A percentile compares a stretch with the other conserved stretches of the same genome.
These are phyloP conservation scores for Drosophila seguyi DNA, from an alignment of 1,140 invertebrate genomes.

Conservation along the genomic window DNA sequence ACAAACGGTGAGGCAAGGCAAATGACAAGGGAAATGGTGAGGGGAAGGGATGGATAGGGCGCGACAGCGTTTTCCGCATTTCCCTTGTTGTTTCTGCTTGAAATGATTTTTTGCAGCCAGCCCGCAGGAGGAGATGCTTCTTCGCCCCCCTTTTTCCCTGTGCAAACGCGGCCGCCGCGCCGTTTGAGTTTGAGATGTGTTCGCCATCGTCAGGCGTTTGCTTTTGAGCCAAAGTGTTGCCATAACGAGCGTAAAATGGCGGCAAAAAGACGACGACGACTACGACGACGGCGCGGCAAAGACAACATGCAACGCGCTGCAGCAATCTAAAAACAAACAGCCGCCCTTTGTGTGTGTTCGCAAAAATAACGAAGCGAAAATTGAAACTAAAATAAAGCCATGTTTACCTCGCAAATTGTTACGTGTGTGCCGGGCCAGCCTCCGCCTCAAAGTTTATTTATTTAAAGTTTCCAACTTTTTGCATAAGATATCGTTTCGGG, in stretches of 20 bases:
- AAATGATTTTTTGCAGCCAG: slow-evolving; percentile 70
- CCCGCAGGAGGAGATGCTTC: slow-evolving; percentile 56
- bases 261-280: slow-evolving; percentile 71
- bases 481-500: slow-evolving; percentile 63
- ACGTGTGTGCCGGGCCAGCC: slow-evolving; percentile 48
- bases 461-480: slow-evolving; percentile 78
- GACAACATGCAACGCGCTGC: slow-evolving; percentile 64
- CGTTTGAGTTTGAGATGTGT: slow-evolving; percentile 73
- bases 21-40: background rate
- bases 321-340: slow-evolving; percentile 75
- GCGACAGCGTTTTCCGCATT: slow-evolving; percentile 78
- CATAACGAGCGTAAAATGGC: slow-evolving; percentile 83
- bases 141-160: slow-evolving; percentile 24
- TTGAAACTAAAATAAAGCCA: slow-evolving; percentile 84
- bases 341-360: slow-evolving; percentile 44
- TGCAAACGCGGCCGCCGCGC: slow-evolving; percentile 54
- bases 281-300: slow-evolving; percentile 37
- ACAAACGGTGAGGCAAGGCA: slow-evolving; percentile 37
- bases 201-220: slow-evolving; percentile 65
- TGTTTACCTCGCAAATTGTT: slow-evolving; percentile 80
- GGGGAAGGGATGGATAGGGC: slow-evolving; percentile 37
- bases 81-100: slow-evolving; percentile 80
- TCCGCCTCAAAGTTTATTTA: slow-evolving; percentile 73
- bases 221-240: slow-evolving; percentile 82
- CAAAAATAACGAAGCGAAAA: slow-evolving; percentile 83